Evolutionary conservation across 2,113 vertebrate genomes (phyloP), one percentile per base, ranked within the genome.

Genomic region (Budorcas taxicolor): DNA sequence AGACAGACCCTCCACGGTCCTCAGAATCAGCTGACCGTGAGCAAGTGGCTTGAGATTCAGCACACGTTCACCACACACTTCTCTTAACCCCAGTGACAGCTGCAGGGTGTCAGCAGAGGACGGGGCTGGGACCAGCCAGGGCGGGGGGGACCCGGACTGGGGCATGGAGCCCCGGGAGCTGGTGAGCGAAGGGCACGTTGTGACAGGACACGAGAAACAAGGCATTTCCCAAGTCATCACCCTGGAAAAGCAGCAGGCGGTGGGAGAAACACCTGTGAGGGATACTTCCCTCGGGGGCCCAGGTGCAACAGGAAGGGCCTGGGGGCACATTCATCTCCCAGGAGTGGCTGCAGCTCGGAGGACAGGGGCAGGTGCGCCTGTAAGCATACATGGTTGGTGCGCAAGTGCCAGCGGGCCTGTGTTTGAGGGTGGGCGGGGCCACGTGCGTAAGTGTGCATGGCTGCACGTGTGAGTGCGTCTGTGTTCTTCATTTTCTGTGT

Each of bases 21-120:
- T 80, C 0, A 0, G 25, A n/a, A 13, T 17, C 4, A 0, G 33
- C 25, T 82, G 10, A 3, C 27, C 1, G 0, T 0, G 5, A 53
- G 52, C 43, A 10, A 19, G 2, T 3, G 45, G 15, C 47, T 4
- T 40, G 25, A 25, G 5, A 3, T 5, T 12, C 29, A 45, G 14
- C 29, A 3, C 0, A 5, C 2, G 14, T 2, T 36, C 47, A 13
- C 47, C 62, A 1, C n/a, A 5, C 17, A 3, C 3, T 8, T 8
- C 67, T 67, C 50, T 52, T 55, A 1, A 10, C 13, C 85, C 13
- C 12, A 19, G 74, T 1, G 43, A 25, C 29, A 27, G 47, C 31
- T 0, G 19, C 3, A 17, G 0, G 31, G 11, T 1, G 3, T 6
- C 3, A 21, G 17, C 3, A 12, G 60, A 19, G 15, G 40, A 25